Evolutionary conservation across 2,797 vertebrate species (phyloP).

Genomic region (Pelochelys cantorii): DNA sequence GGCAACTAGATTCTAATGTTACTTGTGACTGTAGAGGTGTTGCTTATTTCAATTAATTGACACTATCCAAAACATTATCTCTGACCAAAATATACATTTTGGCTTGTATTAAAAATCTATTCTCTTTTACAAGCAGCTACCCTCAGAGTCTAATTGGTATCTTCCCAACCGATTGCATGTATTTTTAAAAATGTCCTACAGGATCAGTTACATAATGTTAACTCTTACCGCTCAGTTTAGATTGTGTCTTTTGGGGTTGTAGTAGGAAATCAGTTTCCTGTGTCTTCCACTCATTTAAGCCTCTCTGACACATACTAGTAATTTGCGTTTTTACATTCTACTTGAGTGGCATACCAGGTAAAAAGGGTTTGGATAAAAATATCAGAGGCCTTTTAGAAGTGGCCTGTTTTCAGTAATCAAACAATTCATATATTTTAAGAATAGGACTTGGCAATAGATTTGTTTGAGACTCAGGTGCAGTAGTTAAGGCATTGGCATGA

Average conservation of each 20-base stretch:
- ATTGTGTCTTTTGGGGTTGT: background rate
- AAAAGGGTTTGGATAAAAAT: background rate
- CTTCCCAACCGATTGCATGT: background rate
- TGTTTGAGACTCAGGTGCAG: background rate
- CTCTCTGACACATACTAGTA: background rate
- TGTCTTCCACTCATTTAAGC: background rate
- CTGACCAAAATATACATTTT: background rate
- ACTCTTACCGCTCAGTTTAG: background rate
- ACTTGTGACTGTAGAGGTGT: background rate
- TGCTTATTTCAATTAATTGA: background rate
- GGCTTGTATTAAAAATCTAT: background rate
- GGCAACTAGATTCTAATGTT: rapidly evolving
- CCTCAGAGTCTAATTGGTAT: background rate
- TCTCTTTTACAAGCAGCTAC: background rate
- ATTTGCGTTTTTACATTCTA: background rate
- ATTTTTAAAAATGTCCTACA: background rate
- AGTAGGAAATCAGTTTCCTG: background rate
- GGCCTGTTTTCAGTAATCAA: background rate
- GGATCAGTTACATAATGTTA: background rate
- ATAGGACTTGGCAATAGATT: background rate
- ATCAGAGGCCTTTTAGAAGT: background rate
- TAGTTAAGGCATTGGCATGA: background rate
- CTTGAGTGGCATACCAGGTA: background rate
- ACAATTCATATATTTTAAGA: background rate
- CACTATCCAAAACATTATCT: background rate